These are phyloP conservation scores for Hippopotamyrus pictus DNA, from an alignment of 2,797 vertebrate genomes.

Conservation along the genomic window DNA sequence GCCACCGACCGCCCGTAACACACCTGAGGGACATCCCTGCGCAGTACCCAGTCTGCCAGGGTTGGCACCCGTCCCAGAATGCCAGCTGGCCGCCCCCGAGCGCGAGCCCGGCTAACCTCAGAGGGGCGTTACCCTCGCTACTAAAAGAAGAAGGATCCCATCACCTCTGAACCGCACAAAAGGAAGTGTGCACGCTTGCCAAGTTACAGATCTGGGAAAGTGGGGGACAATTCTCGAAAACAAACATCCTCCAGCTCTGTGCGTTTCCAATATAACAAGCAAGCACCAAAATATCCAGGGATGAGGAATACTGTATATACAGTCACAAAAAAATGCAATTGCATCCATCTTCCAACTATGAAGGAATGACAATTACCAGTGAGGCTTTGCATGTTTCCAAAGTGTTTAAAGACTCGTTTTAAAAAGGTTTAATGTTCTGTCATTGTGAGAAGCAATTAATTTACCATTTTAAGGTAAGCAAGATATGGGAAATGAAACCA, in stretches of 20 bases:
- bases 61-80: constrained; percentile 18
- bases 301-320: neutral
- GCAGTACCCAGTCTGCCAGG: neutral
- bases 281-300: neutral
- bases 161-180: constrained; percentile 17
- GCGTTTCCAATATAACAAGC: neutral
- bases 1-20: neutral
- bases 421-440: neutral
- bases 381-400: neutral
- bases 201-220: constrained; percentile 22
- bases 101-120: neutral
- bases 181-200: constrained; percentile 4
- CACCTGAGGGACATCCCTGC: constrained; percentile 8
- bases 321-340: neutral
- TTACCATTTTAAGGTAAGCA: neutral
- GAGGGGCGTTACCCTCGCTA: constrained; percentile 1
- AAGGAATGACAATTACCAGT: neutral
- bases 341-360: neutral
- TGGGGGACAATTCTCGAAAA: constrained; percentile 1
- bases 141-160: constrained; percentile 13
- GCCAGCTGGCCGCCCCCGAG: neutral
- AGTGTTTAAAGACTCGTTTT: neutral
- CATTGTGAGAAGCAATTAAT: neutral
- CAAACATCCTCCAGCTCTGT: neutral
- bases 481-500: neutral